These are phyloP conservation scores for Alexandromys oeconomus DNA, from an alignment of 2,797 vertebrate genomes.

Conservation along the genomic window DNA sequence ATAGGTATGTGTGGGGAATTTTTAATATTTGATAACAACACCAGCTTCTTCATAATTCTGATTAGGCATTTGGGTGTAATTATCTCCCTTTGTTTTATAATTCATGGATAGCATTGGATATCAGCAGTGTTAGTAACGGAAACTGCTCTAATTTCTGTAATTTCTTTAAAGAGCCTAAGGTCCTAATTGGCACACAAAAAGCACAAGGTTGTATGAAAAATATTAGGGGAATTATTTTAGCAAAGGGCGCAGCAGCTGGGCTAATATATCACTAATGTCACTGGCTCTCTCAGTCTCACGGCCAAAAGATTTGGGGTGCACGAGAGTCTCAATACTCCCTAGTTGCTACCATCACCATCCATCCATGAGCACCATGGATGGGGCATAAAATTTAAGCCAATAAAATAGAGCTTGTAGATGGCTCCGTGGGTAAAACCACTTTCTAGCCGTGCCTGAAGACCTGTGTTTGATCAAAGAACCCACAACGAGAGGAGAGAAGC, in stretches of 20 bases:
- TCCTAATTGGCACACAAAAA: background rate
- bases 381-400: background rate
- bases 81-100: conserved; percentile 55
- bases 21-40: conserved; percentile 60
- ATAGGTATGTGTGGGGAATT: background rate
- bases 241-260: background rate
- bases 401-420: background rate
- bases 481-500: background rate
- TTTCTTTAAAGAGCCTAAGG: conserved; percentile 32
- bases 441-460: background rate
- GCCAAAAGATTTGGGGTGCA: background rate
- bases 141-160: conserved; percentile 20
- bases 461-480: no score
- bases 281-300: background rate
- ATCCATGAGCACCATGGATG: no score
- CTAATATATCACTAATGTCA: background rate
- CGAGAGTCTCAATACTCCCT: background rate
- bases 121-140: background rate
- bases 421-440: background rate
- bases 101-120: conserved; percentile 16
- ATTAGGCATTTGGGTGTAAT: conserved; percentile 51
- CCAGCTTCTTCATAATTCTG: conserved; percentile 11
- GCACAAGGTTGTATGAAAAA: background rate
- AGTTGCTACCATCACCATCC: background rate
- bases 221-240: background rate